A percentile compares a stretch with the other conserved stretches of the same genome.
Conservation (phyloP, 2,113 vertebrate genomes). For the Datnioides undecimradiatus region DNA sequence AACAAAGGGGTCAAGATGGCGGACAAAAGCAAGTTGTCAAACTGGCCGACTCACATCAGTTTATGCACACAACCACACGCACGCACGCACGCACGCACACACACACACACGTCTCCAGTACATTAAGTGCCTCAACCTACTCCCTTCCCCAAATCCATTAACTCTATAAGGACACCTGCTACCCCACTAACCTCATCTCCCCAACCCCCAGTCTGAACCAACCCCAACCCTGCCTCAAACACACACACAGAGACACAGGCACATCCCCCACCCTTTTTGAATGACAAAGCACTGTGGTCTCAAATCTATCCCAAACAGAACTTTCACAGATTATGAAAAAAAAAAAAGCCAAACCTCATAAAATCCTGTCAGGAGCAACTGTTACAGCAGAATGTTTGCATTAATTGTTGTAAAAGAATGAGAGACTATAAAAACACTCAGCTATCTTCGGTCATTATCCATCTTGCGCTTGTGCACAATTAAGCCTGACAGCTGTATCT, state of each 20-base stretch:
- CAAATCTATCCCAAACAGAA: slow-evolving; percentile 2
- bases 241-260: slow-evolving; percentile 5
- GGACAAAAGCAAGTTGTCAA: slow-evolving; percentile 18
- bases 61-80: background rate
- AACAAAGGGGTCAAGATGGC: slow-evolving; percentile 2
- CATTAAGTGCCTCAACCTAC: slow-evolving; percentile 52
- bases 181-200: slow-evolving; percentile 63
- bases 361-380: slow-evolving; percentile 19
- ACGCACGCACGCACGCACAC: background rate
- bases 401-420: slow-evolving; percentile 52
- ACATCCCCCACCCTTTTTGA: slow-evolving; percentile 40
- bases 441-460: slow-evolving; percentile 70
- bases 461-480: slow-evolving; percentile 69
- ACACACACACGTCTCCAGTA: background rate
- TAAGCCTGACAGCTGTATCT: slow-evolving; percentile 73
- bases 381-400: slow-evolving; percentile 23
- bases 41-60: slow-evolving; percentile 30
- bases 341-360: background rate
- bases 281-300: slow-evolving; percentile 53
- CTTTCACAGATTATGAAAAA: slow-evolving; percentile 21
- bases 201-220: slow-evolving; percentile 47
- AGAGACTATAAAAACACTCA: slow-evolving; percentile 30
- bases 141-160: slow-evolving; percentile 55
- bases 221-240: background rate
- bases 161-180: slow-evolving; percentile 77